phyloP scores from a whole-genome alignment of 2,113 vertebrate genomes.

The Nothocercus julius region DNA sequence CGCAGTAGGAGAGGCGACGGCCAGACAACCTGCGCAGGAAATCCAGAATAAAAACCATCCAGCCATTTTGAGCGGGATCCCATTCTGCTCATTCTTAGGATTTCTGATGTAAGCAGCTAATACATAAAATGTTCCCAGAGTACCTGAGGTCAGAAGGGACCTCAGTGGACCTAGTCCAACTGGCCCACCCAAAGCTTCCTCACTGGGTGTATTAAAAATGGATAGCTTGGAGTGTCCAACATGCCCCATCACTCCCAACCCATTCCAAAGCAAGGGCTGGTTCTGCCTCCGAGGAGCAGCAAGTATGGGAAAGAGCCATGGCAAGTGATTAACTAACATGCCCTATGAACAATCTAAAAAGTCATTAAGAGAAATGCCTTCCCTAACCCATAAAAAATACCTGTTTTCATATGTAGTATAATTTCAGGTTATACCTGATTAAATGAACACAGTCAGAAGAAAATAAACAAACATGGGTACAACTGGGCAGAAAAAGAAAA shows the following conservation, averaged over 20 bases:
- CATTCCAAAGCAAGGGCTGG: background rate
- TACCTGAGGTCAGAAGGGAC: background rate
- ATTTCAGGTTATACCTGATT: background rate
- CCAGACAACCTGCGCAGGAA: background rate
- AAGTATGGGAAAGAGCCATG: background rate
- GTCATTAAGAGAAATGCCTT: background rate
- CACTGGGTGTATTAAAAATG: background rate
- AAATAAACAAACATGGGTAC: background rate
- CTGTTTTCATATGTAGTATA: background rate
- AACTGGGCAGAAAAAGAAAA: background rate
- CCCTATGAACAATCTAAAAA: background rate
- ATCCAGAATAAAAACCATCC: background rate
- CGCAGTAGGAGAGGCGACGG: background rate
- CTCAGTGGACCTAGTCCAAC: background rate
- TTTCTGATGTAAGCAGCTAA: background rate
- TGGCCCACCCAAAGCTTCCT: background rate
- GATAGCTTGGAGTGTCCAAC: background rate
- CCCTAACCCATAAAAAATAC: background rate
- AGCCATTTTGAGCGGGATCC: background rate
- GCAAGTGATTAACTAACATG: background rate
- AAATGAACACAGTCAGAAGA: background rate
- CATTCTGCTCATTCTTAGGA: fast-evolving
- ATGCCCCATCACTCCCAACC: background rate
- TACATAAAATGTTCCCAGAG: background rate
- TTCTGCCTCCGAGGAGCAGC: background rate